Base-by-base conservation (phyloP, 2,888 invertebrate genomes). In the Lepidochrysops patricia region DNA sequence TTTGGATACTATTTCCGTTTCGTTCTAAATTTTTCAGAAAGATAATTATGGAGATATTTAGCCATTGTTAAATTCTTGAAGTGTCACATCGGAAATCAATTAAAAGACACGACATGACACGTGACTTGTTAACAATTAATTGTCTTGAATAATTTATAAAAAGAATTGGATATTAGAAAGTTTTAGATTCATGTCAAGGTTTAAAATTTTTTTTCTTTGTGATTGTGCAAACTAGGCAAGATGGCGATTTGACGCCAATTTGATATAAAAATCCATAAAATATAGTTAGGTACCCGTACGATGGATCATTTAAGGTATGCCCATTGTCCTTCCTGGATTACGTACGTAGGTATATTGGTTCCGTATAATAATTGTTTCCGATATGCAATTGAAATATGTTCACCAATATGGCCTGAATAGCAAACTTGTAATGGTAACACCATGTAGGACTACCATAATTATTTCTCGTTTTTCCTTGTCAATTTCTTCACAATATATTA, bases 341-440 rank as follows among this genome's bases (percentile, higher is more conserved):
- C n/a, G 19, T 54, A 13, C 12, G 5, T 12, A 29, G 7, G 12
- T 49, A 15, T 32, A 32, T 19, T 29, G 29, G 32, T 54, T 54
- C 54, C 54, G 54, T 29, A 29, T 32, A 12, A 9, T 54, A 54
- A 54, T 54, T 13, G 32, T 54, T 54, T 54, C 54, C 54, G 54
- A 54, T 54, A 54, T 4, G 54, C 1, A 52, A 54, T 29, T 29
- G 19, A 29, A 50, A 26, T 50, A 13, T 26, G 7, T 13, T 26
- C 2, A 50, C 19, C 29, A 29, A 29, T 54, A 54, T 32, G 29
- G 54, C 19, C 19, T 4, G 54, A 3, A 29, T 19, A 54, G 19
- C 29, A 25, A 23, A 49, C 25, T 19, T 19, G 43, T 6, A 7
- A 29, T 29, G 29, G 4, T 43, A 43, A 50, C 25, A 50, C 50